Percentiles rank a stretch among this genome's conserved stretches.
Evolutionary conservation across 1,140 invertebrate genomes (phyloP).

Genomic region (Drosophila erecta): DNA sequence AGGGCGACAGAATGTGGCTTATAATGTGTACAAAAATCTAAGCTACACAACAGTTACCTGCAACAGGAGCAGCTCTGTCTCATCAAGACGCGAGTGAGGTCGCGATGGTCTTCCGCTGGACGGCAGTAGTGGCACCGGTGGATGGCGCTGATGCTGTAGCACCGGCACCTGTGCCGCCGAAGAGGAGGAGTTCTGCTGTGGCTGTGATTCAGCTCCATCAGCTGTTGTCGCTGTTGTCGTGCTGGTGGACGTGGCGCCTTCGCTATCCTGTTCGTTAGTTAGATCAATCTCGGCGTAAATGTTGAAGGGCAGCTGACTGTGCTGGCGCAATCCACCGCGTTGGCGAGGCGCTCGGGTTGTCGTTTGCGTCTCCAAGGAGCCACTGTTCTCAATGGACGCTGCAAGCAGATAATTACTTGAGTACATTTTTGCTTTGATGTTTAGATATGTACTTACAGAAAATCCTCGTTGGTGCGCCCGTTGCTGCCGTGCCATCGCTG

Average conservation of each 20-base stretch:
- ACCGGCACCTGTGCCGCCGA: not conserved
- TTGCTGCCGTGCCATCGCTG: not conserved
- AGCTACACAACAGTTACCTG: conserved; percentile 11
- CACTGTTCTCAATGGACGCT: not conserved
- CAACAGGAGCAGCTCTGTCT: conserved; percentile 40
- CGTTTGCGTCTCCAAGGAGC: conserved; percentile 10
- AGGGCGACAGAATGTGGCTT: not conserved
- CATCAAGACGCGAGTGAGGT: conserved; percentile 47
- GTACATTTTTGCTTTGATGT: not conserved
- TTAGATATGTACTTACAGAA: not conserved
- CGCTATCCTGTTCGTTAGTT: conserved; percentile 61
- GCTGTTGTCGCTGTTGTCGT: not conserved
- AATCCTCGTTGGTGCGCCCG: not conserved
- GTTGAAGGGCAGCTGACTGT: conserved; percentile 48
- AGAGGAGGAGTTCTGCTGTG: conserved; percentile 11
- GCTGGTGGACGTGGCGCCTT: conserved; percentile 2
- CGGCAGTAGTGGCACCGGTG: conserved; percentile 49
- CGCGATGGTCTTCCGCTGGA: conserved; percentile 40
- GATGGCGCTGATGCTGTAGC: conserved; percentile 31
- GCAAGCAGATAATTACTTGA: not conserved
- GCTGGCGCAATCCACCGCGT: conserved; percentile 40
- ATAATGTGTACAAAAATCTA: not conserved
- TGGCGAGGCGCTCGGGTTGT: conserved; percentile 32
- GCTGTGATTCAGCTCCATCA: not conserved
- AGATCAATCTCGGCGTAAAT: conserved; percentile 69